Conservation (phyloP, 1,140 invertebrate species). For the Solenopsis fugax region DNA sequence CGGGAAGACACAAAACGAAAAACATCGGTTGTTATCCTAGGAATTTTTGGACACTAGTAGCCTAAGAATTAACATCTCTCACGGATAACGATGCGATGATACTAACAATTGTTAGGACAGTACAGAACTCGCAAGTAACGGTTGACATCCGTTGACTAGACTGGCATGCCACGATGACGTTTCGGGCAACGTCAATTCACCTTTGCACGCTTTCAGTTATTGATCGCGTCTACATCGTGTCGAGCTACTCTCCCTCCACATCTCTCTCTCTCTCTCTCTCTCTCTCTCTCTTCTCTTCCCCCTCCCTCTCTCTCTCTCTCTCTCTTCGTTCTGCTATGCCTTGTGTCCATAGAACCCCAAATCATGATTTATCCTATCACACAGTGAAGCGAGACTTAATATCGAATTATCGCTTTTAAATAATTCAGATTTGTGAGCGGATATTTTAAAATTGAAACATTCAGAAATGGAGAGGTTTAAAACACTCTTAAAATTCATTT, state of each 20-base stretch:
- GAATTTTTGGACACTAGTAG: background rate
- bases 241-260: background rate
- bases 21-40: background rate
- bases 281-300: background rate
- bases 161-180: constrained; percentile 64
- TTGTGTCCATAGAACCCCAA: constrained; percentile 47
- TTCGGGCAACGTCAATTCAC: constrained; percentile 71
- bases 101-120: background rate
- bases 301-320: background rate
- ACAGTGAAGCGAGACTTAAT: background rate
- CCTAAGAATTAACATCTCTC: background rate
- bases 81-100: background rate
- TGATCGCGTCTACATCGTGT: constrained; percentile 67
- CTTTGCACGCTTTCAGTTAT: constrained; percentile 74
- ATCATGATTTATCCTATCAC: constrained; percentile 61
- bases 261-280: background rate
- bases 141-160: constrained; percentile 38
- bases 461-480: background rate
- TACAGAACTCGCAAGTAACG: constrained; percentile 14
- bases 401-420: background rate
- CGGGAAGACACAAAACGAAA: background rate
- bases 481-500: background rate
- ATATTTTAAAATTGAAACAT: background rate
- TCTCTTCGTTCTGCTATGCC: background rate
- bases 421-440: background rate